Base-by-base conservation (phyloP, 2,888 invertebrate genomes). In the Parnassius mnemosyne region DNA sequence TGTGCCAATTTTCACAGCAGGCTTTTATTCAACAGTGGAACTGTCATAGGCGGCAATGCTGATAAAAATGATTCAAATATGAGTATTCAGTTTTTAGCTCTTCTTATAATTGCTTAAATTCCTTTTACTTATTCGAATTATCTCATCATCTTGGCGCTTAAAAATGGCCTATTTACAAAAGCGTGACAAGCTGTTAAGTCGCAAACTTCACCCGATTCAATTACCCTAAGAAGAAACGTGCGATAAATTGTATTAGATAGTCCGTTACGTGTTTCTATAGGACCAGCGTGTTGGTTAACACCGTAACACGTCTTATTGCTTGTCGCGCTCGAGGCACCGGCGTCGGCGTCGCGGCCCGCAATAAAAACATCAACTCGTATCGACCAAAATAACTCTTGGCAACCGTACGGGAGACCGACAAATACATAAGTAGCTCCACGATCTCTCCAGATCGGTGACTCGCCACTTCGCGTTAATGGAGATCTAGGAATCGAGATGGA, bases 351-450 rank as follows among this genome's bases (percentile, higher is more conserved):
- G 87, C 87, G 86, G 77, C 81, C 80, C 83, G 84, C 89, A 90
- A 90, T 90, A 91, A 91, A 91, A 90, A 88, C 91, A 90, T 89
- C 91, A 87, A 58, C 84, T 87, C 81, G 81, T 84, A 84, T 86
- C 84, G 83, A 90, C 91, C 85, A 85, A 90, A 91, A 91, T 91
- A 91, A 88, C 91, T 91, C 89, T 90, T 91, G 91, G 91, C 91
- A 89, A 74, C 79, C 80, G 79, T 78, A 82, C 87, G 82, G 77
- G 79, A 81, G 79, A 77, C 16, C 74, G 81, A 81, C 82, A 80
- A 84, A 85, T 81, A 84, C 81, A 82, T 81, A 83, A 85, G 81
- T 81, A 81, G 76, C 76, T 77, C 71, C 76, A 70, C 77, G 55
- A 76, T 81, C 77, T 79, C 72, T 76, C 78, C 68, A 71, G 74